Evolutionary conservation across 1,140 invertebrate genomes (phyloP).

Genomic region (Plutomurus gul): DNA sequence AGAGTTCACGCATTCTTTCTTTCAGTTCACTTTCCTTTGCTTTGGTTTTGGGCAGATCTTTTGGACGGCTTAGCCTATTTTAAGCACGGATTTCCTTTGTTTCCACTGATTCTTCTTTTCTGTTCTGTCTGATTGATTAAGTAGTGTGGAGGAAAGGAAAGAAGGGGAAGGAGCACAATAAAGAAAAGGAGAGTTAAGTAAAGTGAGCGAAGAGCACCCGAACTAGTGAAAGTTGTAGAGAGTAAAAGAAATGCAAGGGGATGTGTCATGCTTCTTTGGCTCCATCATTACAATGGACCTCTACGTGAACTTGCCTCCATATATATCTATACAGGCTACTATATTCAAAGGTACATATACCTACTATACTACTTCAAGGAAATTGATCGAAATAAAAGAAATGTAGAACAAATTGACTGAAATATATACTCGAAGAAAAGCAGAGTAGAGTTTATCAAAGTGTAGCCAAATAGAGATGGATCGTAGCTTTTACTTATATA

Average conservation of each 20-base stretch:
- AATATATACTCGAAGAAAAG: no score
- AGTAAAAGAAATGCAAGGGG: background rate
- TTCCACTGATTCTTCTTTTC: conserved; percentile 14
- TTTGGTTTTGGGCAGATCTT: background rate
- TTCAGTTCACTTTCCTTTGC: background rate
- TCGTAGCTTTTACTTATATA: no score
- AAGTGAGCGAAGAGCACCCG: background rate
- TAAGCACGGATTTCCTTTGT: conserved; percentile 19
- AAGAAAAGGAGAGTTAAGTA: background rate
- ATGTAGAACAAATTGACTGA: background rate
- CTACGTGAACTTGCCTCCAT: no score
- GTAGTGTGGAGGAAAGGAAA: background rate
- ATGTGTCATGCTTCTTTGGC: background rate
- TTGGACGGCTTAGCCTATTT: conserved; percentile 4
- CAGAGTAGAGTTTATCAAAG: no score
- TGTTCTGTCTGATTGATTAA: conserved; percentile 30
- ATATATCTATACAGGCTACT: background rate
- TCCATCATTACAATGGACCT: background rate
- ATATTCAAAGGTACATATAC: background rate
- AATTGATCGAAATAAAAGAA: background rate
- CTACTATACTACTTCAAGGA: background rate
- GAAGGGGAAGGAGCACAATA: background rate
- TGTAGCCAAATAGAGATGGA: no score
- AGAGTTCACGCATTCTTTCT: background rate
- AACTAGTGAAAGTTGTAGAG: background rate